Conservation (phyloP, 2,888 invertebrate genomes). For the Folsomia candida region DNA sequence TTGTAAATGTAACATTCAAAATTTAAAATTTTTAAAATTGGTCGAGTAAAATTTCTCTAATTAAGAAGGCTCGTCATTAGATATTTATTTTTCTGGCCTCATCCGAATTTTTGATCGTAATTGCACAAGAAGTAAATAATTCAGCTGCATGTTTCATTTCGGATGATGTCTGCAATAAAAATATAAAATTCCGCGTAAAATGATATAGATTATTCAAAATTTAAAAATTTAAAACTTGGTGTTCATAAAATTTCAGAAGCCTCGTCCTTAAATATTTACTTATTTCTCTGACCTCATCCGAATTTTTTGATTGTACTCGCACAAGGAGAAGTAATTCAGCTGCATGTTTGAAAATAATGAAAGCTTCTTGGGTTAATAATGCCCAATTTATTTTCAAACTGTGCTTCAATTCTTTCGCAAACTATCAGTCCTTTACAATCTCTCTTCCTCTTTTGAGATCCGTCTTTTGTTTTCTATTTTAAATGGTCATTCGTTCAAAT, state of each 20-base stretch:
- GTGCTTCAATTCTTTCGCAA: slow-evolving; percentile 11
- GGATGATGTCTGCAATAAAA: neutral
- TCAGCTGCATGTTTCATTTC: neutral
- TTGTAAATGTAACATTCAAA: too few species aligned
- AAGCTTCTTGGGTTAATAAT: slow-evolving; percentile 3
- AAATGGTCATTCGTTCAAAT: slow-evolving; percentile 16
- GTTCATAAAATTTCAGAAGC: too few species aligned
- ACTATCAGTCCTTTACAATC: slow-evolving; percentile 9
- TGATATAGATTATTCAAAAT: neutral
- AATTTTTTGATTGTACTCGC: neutral
- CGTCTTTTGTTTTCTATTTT: slow-evolving; percentile 14
- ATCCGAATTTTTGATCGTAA: too few species aligned
- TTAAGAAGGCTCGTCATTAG: too few species aligned
- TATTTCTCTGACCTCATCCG: neutral
- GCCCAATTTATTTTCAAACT: slow-evolving; percentile 20
- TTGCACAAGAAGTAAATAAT: too few species aligned
- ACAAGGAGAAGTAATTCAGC: neutral
- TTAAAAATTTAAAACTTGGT: too few species aligned
- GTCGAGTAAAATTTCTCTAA: too few species aligned
- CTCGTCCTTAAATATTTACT: too few species aligned
- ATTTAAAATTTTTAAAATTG: too few species aligned
- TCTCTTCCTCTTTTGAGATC: neutral
- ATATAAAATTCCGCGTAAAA: neutral
- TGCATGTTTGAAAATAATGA: neutral
- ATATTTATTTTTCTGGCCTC: too few species aligned